A percentile compares a stretch with the other conserved stretches of the same genome.
Conservation (phyloP, 2,113 vertebrate species). For the Nothoprocta perdicaria region DNA sequence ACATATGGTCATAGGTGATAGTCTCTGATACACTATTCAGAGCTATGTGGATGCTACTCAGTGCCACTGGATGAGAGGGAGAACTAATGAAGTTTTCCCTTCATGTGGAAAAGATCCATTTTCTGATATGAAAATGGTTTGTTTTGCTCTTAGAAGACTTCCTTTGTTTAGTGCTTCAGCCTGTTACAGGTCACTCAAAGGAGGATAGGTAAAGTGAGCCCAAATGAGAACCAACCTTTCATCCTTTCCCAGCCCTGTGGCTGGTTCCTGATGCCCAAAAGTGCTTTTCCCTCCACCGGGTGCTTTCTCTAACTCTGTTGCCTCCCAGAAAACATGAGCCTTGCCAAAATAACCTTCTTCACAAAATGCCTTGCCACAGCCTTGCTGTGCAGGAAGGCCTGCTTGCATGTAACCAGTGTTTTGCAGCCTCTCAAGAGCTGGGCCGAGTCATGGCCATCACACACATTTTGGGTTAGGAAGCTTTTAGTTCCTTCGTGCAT, state of each 20-base stretch:
- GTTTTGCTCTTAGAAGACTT: background rate
- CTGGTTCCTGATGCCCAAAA: background rate
- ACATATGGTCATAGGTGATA: background rate
- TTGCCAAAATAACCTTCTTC: background rate
- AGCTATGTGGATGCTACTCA: fast-evolving
- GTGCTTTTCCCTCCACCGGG: background rate
- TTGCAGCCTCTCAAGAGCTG: background rate
- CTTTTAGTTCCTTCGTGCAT: background rate
- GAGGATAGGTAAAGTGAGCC: background rate
- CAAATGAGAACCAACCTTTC: background rate
- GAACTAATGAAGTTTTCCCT: background rate
- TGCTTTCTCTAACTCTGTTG: background rate
- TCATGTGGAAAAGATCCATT: background rate
- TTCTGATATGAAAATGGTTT: background rate
- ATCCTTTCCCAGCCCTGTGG: background rate
- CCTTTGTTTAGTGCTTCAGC: background rate
- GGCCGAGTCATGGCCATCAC: background rate
- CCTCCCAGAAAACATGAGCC: background rate
- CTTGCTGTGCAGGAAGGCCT: fast-evolving
- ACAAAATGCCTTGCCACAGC: fast-evolving
- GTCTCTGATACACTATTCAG: background rate
- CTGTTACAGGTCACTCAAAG: background rate
- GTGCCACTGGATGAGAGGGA: background rate
- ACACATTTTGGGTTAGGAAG: background rate
- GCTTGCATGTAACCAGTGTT: background rate